Evolutionary conservation across 1,140 invertebrate species (phyloP), one percentile per base, ranked within the genome.

Genomic region (Latrodectus geometricus): DNA sequence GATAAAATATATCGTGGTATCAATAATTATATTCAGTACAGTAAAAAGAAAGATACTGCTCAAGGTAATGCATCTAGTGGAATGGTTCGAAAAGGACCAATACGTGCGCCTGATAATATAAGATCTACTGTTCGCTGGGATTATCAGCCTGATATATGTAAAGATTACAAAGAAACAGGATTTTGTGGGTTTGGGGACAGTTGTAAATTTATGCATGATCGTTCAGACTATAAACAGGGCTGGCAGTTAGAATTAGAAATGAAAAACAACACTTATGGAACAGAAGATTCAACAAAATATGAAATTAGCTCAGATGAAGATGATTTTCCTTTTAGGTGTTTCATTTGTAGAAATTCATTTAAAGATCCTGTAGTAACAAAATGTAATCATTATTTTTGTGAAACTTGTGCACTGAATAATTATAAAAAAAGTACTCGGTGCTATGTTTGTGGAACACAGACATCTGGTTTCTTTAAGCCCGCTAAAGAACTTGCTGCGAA

Each of bases 161-260:
- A 99, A 92, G 99, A 99, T 92, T 99, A 98, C 90, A 99, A 99
- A 91, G 99, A 99, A 92, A 99, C 99, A 50, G 99, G 98, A 7
- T 99, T 97, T 92, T 99, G 98, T 93, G 98, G 98, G 7, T 99
- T 99, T 93, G 98, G 98, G 91, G 96, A 88, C 35, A 98, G 96
- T 87, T 99, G 98, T 92, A 99, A 99, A 91, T 99, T 99, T 92
- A 92, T 99, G 84, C 98, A 99, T 91, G 98, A 99, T 90, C 93
- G 98, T 72, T 96, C 96, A 14, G 98, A 99, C 91, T 99, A 99
- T 91, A 99, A 99, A 92, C 95, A 97, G 89, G 98, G 98, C 4
- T 99, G 98, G 98, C 98, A 99, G 91, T 91, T 99, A 50, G 98
- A 99, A 91, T 91, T 95, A 89, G 98, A 99, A 92, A 95, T 95